A percentile compares a stretch with the other conserved stretches of the same genome.
These are phyloP conservation scores for Phenacoccus solenopsis DNA, from an alignment of 1,140 invertebrate species.

Conservation along the genomic window DNA sequence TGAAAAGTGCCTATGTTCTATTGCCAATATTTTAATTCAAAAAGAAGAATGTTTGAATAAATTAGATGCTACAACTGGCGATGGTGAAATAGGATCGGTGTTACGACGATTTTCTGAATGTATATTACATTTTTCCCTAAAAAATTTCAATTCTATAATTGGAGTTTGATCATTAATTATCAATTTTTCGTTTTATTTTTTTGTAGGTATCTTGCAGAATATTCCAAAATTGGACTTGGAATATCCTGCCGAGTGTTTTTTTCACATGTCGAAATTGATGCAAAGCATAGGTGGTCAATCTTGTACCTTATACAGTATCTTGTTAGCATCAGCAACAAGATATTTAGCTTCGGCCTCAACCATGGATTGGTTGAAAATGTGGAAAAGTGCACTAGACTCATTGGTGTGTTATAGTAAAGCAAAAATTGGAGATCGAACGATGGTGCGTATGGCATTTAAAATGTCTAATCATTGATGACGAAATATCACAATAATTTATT, in stretches of 20 bases:
- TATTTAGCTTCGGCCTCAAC: slow-evolving; percentile 24
- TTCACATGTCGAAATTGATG: background rate
- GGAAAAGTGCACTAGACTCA: slow-evolving; percentile 40
- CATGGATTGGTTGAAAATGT: slow-evolving; percentile 38
- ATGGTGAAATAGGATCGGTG: background rate
- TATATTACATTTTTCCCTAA: too few relatives aligned
- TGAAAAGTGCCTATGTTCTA: background rate
- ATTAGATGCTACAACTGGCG: background rate
- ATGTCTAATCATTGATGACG: background rate
- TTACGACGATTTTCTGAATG: background rate
- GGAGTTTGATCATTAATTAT: too few relatives aligned
- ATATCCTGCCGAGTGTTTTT: background rate
- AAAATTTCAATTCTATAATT: too few relatives aligned
- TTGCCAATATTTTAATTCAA: background rate
- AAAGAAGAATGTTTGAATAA: background rate
- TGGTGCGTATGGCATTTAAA: slow-evolving; percentile 38
- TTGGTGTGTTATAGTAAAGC: slow-evolving; percentile 63
- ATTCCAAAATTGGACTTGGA: slow-evolving; percentile 1
- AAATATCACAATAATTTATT: background rate
- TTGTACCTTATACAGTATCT: slow-evolving; percentile 55
- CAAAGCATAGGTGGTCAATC: slow-evolving; percentile 54
- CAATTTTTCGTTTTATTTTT: too few relatives aligned
- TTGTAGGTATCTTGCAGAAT: background rate
- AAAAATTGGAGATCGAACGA: slow-evolving; percentile 58
- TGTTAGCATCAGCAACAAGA: slow-evolving; percentile 45